Conservation (phyloP, 2,113 vertebrate genomes). For the Willisornis vidua region DNA sequence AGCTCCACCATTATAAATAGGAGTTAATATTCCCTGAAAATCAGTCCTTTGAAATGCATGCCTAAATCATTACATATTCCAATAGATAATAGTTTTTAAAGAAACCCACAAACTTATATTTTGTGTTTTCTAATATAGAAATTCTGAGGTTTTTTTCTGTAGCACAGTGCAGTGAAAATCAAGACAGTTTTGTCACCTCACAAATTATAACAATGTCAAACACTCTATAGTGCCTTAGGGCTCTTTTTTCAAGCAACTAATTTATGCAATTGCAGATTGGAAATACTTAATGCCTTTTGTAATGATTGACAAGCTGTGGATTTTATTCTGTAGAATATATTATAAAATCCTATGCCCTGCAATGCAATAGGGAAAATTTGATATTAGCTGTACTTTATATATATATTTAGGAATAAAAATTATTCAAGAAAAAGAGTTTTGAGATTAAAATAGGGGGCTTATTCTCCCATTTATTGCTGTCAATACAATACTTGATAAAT, state of each 20-base stretch:
- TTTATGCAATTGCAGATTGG: constrained; percentile 37
- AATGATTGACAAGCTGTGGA: constrained; percentile 29
- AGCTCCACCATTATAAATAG: not conserved
- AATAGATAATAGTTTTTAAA: not conserved
- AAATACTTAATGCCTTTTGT: constrained; percentile 23
- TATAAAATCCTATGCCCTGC: not conserved
- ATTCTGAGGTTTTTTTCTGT: not conserved
- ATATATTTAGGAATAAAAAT: not conserved
- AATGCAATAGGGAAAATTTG: not conserved
- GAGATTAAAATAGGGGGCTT: not conserved
- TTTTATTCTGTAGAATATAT: constrained; percentile 14
- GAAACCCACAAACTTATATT: rapidly evolving
- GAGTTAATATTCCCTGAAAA: not conserved
- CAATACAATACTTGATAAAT: not conserved
- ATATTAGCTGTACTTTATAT: not conserved
- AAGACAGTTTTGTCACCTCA: constrained; percentile 3
- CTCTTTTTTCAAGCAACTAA: constrained; percentile 43
- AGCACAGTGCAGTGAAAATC: not conserved
- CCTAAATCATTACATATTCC: not conserved
- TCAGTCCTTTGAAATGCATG: not conserved
- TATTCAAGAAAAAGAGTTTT: not conserved
- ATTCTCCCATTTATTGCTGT: not conserved
- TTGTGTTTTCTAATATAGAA: not conserved
- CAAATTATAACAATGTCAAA: not conserved
- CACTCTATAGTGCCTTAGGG: constrained; percentile 42